These are phyloP conservation scores for Apaloderma vittatum DNA, from an alignment of 2,113 vertebrate genomes.

Conservation along the genomic window DNA sequence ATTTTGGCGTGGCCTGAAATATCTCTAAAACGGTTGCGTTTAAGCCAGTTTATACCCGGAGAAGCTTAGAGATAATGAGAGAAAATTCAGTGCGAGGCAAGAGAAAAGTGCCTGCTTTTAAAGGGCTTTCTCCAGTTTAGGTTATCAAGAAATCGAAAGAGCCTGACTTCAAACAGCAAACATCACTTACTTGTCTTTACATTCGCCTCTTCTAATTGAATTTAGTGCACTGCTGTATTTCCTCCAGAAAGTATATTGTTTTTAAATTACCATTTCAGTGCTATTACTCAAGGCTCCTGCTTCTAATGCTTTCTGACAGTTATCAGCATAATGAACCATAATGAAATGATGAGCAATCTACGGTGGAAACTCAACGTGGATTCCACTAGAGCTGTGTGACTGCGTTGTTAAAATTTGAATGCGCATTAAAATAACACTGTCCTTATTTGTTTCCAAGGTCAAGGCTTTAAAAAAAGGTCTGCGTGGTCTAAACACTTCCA, in stretches of 20 bases:
- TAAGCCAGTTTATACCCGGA: slow-evolving; percentile 7
- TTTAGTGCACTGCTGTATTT: slow-evolving; percentile 77
- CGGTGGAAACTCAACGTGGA: slow-evolving; percentile 77
- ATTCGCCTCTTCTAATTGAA: slow-evolving; percentile 81
- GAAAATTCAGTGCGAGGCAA: slow-evolving; percentile 50
- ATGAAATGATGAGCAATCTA: slow-evolving; percentile 87
- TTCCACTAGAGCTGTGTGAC: slow-evolving; percentile 77
- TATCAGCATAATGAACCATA: slow-evolving; percentile 87
- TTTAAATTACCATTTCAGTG: slow-evolving; percentile 85
- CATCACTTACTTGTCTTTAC: slow-evolving; percentile 72
- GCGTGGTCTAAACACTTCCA: slow-evolving; percentile 32
- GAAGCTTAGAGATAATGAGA: slow-evolving; percentile 54
- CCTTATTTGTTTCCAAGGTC: slow-evolving; percentile 84
- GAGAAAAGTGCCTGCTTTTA: slow-evolving; percentile 44
- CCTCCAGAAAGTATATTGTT: slow-evolving; percentile 85
- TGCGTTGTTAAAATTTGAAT: slow-evolving; percentile 79
- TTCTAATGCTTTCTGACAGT: slow-evolving; percentile 85
- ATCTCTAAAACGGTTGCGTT: slow-evolving; percentile 52
- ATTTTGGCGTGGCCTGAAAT: slow-evolving; percentile 40
- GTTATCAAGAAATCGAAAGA: slow-evolving; percentile 62
- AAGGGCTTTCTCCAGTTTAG: slow-evolving; percentile 47
- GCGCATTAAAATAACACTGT: slow-evolving; percentile 79
- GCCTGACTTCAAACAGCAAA: slow-evolving; percentile 49
- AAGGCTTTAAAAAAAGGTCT: slow-evolving; percentile 55
- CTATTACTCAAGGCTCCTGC: slow-evolving; percentile 80